Evolutionary conservation across 2,797 vertebrate genomes (phyloP).

Genomic region (Pseudochirops cupreus): DNA sequence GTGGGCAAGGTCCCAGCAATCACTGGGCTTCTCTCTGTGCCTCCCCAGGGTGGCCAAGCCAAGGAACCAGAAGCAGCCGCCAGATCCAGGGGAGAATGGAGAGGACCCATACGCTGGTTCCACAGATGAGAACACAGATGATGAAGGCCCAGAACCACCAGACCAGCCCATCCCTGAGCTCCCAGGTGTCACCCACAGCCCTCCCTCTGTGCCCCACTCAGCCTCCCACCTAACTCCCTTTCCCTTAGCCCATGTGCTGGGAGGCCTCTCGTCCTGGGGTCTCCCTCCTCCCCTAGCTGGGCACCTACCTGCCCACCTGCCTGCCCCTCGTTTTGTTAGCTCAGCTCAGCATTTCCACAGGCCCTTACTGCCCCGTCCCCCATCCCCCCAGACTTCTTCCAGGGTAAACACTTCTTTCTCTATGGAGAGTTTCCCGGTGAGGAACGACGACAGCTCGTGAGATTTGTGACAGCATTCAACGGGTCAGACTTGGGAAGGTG

Average conservation of each 20-base stretch:
- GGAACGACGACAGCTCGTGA: slow-evolving; percentile 89
- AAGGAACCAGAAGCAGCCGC: slow-evolving; percentile 61
- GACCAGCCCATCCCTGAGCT: slow-evolving; percentile 91
- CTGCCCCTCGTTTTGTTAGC: not conserved
- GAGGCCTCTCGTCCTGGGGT: not conserved
- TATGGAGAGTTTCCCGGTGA: slow-evolving; percentile 92
- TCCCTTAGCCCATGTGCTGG: no score
- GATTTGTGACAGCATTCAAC: slow-evolving; percentile 93
- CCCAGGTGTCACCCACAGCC: slow-evolving; percentile 84
- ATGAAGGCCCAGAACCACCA: slow-evolving; percentile 85
- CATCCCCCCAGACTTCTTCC: slow-evolving; percentile 86
- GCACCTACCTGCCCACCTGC: not conserved
- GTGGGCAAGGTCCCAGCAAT: not conserved
- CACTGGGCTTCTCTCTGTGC: no score
- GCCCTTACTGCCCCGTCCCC: not conserved
- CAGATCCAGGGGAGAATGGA: slow-evolving; percentile 68
- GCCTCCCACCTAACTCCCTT: not conserved
- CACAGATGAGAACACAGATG: slow-evolving; percentile 94
- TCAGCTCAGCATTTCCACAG: not conserved
- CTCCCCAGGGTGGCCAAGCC: slow-evolving; percentile 83
- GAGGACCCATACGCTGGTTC: slow-evolving; percentile 91
- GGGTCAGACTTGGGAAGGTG: slow-evolving; percentile 84
- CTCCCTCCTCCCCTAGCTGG: not conserved
- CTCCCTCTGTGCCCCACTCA: not conserved
- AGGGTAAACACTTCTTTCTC: slow-evolving; percentile 92